phyloP scores from a whole-genome alignment of 2,113 vertebrate genomes.

The Lophotis ruficrista region DNA sequence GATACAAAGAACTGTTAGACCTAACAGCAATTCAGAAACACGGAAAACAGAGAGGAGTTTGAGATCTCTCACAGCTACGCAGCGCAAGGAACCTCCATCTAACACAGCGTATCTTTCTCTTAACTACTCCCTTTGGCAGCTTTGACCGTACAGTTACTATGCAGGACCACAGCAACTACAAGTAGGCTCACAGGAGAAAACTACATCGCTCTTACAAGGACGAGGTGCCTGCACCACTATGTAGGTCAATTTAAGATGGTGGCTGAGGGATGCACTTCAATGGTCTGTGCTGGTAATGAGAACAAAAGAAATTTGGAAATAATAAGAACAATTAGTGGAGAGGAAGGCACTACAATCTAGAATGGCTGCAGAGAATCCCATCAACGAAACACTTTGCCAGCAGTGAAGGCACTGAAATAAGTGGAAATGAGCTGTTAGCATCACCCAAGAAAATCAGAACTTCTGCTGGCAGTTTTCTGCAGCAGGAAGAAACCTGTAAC shows the following conservation, averaged over 20 bases:
- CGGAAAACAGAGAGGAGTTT: background rate
- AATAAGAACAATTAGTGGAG: background rate
- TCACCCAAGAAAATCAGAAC: background rate
- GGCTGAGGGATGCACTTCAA: background rate
- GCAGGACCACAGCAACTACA: background rate
- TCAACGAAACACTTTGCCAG: background rate
- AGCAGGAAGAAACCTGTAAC: background rate
- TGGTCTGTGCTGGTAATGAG: background rate
- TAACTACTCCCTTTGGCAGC: background rate
- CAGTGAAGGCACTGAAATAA: background rate
- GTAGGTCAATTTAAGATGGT: background rate
- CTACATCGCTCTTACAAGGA: background rate
- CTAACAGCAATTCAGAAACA: constrained; percentile 31
- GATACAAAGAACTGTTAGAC: constrained; percentile 60
- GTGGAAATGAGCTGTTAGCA: background rate
- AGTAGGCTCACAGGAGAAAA: background rate
- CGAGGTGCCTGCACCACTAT: background rate
- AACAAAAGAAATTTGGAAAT: constrained; percentile 7
- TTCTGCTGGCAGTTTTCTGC: background rate
- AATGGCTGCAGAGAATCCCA: background rate
- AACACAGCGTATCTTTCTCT: background rate
- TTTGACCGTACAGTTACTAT: background rate
- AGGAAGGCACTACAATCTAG: background rate
- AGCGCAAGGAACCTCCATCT: rapidly evolving
- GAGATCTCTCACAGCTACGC: background rate